Conservation (phyloP, 2,113 vertebrate genomes). For the Isurus oxyrinchus region DNA sequence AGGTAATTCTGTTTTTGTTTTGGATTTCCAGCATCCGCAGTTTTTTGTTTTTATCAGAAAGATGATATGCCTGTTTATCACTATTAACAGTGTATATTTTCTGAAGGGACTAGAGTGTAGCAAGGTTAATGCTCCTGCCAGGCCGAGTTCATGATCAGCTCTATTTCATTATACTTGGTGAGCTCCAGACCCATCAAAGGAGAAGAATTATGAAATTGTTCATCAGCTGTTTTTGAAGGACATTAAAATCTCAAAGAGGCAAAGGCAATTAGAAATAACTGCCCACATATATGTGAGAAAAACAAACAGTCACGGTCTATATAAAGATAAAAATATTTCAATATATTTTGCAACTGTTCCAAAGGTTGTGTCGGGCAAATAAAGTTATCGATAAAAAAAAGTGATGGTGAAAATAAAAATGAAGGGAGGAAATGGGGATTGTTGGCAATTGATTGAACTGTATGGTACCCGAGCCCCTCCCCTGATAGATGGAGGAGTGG, state of each 20-base stretch:
- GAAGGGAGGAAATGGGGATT: neutral
- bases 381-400: neutral
- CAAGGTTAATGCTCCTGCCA: neutral
- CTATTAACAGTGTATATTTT: neutral
- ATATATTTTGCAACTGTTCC: neutral
- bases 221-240: neutral
- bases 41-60: too few relatives aligned
- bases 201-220: neutral
- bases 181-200: neutral
- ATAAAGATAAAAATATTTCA: neutral
- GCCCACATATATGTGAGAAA: neutral
- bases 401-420: neutral
- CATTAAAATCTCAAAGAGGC: neutral
- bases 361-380: neutral
- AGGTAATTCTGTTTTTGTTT: too few relatives aligned
- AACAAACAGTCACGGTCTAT: neutral
- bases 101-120: neutral
- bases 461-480: neutral
- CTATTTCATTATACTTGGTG: neutral
- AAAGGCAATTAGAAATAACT: neutral
- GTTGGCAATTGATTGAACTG: neutral
- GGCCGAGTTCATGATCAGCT: neutral
- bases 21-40: too few relatives aligned
- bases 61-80: neutral
- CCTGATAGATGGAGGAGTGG: neutral